Evolutionary conservation across 2,113 vertebrate genomes (phyloP).

Genomic region (Microtus montanus): DNA sequence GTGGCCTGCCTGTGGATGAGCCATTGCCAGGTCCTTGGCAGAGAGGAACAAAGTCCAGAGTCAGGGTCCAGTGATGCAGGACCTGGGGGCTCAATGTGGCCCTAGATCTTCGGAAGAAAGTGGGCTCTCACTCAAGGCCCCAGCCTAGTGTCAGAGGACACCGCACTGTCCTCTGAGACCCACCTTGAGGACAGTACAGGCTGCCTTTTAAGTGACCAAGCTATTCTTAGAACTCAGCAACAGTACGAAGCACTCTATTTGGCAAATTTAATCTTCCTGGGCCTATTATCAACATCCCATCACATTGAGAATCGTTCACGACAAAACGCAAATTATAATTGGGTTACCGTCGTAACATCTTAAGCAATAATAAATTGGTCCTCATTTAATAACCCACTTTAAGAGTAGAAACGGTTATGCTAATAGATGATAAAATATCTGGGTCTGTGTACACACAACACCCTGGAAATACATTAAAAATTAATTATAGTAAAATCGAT

Average conservation of each 20-base stretch:
- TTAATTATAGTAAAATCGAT: conserved; percentile 73
- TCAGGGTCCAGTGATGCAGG: accelerated
- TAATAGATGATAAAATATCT: conserved; percentile 49
- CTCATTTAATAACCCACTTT: conserved; percentile 55
- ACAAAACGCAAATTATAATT: conserved; percentile 54
- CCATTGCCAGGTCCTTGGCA: not conserved
- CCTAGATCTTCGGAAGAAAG: not conserved
- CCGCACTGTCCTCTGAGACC: accelerated
- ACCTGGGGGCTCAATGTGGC: accelerated
- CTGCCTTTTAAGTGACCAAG: accelerated
- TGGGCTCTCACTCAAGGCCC: accelerated
- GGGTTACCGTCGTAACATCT: conserved; percentile 37
- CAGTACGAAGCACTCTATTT: not conserved
- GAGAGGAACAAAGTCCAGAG: not conserved
- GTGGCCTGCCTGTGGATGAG: accelerated
- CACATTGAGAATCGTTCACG: not conserved
- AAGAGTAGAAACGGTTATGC: conserved; percentile 42
- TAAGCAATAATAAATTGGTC: conserved; percentile 61
- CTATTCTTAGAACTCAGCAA: not conserved
- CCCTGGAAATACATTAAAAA: conserved; percentile 73
- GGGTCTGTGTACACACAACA: conserved; percentile 34
- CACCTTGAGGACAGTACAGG: not conserved
- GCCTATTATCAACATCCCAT: not conserved
- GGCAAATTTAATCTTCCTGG: not conserved
- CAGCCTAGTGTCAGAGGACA: not conserved